Percentiles rank a stretch among this genome's conserved stretches.
These are phyloP conservation scores for Andrena bucephala DNA, from an alignment of 2,888 invertebrate genomes.

Conservation along the genomic window DNA sequence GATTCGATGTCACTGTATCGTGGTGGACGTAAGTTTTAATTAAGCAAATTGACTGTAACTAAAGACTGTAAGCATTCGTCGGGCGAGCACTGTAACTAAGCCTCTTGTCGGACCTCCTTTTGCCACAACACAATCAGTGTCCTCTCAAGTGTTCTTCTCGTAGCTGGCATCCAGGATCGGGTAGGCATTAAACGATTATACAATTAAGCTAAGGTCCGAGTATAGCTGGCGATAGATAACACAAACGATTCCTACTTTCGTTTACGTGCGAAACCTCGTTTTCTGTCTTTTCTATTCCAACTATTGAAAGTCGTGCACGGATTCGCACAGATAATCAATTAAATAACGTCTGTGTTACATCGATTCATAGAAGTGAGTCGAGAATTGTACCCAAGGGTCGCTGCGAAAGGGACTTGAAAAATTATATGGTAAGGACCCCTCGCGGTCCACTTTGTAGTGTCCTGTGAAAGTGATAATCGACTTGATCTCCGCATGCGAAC, in stretches of 20 bases:
- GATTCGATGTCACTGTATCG: background rate
- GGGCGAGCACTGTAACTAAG: constrained; percentile 12
- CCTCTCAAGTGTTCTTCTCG: constrained; percentile 60
- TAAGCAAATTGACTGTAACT: background rate
- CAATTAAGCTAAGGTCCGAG: constrained; percentile 30
- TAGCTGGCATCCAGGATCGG: constrained; percentile 33
- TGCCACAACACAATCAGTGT: constrained; percentile 34
- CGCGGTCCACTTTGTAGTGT: constrained; percentile 6
- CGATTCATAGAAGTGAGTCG: background rate
- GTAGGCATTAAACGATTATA: constrained; percentile 16
- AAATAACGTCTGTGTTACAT: constrained; percentile 27
- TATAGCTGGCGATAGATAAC: constrained; percentile 13
- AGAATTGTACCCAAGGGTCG: constrained; percentile 5
- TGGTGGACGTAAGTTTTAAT: background rate
- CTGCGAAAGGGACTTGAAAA: constrained; percentile 22
- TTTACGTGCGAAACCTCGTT: constrained; percentile 22
- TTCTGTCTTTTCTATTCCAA: constrained; percentile 37
- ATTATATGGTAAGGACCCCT: constrained; percentile 9
- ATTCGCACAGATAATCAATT: constrained; percentile 57
- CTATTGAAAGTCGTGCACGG: constrained; percentile 44
- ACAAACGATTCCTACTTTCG: constrained; percentile 35
- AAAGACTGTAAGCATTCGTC: background rate
- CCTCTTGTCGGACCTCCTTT: constrained; percentile 16
- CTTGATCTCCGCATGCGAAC: background rate
- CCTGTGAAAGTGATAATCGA: constrained; percentile 3